phyloP scores from a whole-genome alignment of 2,888 invertebrate genomes.

The Prosapia bicincta region DNA sequence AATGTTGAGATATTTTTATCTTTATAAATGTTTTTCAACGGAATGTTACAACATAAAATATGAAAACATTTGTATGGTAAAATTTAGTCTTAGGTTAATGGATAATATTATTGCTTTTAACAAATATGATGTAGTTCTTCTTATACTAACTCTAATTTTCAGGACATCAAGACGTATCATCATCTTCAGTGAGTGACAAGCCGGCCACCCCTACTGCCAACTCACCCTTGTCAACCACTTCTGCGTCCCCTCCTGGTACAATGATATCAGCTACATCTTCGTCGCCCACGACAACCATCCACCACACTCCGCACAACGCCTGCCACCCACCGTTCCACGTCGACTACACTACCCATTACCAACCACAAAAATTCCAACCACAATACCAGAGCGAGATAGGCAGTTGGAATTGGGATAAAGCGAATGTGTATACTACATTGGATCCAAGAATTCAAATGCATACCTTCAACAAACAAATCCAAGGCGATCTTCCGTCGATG shows the following conservation, averaged over 20 bases:
- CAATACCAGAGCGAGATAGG: not conserved
- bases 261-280: not conserved
- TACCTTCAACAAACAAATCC: not conserved
- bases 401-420: not conserved
- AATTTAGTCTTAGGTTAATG: too few relatives aligned
- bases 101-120: too few relatives aligned
- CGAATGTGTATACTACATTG: not conserved
- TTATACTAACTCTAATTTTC: too few relatives aligned
- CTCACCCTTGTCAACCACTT: conserved; percentile 29
- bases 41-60: too few relatives aligned
- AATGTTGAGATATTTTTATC: too few relatives aligned
- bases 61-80: too few relatives aligned
- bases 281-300: conserved; percentile 19
- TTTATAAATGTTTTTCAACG: too few relatives aligned
- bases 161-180: conserved; percentile 33
- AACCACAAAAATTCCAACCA: not conserved
- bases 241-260: conserved; percentile 10
- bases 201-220: conserved; percentile 25
- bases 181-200: conserved; percentile 24
- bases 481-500: not conserved
- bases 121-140: too few relatives aligned
- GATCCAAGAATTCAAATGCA: not conserved
- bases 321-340: not conserved
- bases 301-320: conserved; percentile 13
- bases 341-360: not conserved